Evolutionary conservation across 1,140 invertebrate species (phyloP).

Genomic region (Sinella curviseta): DNA sequence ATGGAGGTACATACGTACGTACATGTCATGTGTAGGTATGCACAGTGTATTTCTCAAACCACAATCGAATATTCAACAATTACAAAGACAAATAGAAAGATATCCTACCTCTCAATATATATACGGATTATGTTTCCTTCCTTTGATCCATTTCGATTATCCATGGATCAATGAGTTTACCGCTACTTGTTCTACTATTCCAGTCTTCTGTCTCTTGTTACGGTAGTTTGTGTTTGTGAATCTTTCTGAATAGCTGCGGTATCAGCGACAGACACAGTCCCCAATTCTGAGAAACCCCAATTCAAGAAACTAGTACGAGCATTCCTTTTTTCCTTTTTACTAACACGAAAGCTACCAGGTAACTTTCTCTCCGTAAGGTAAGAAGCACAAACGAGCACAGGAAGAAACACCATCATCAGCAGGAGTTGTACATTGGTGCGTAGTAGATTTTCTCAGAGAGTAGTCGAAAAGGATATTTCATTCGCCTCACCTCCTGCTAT

Average conservation of each 20-base stretch:
- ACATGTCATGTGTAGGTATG: too few relatives aligned
- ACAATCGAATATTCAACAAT: background rate
- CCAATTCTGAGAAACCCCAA: too few relatives aligned
- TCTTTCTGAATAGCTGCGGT: too few relatives aligned
- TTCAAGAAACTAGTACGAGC: too few relatives aligned
- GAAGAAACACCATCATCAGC: background rate
- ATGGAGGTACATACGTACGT: background rate
- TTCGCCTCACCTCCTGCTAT: background rate
- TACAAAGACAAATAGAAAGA: slow-evolving; percentile 20
- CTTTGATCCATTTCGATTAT: slow-evolving; percentile 19
- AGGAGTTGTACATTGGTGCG: too few relatives aligned
- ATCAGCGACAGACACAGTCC: too few relatives aligned
- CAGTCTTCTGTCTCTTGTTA: background rate
- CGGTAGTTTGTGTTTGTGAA: too few relatives aligned
- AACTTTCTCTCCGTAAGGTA: too few relatives aligned
- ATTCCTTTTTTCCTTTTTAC: too few relatives aligned
- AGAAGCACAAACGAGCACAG: background rate
- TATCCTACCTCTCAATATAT: background rate
- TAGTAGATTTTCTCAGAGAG: too few relatives aligned
- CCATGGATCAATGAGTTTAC: background rate
- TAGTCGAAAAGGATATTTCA: background rate
- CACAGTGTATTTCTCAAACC: background rate
- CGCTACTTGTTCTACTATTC: background rate
- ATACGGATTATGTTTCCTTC: background rate
- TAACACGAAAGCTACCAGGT: too few relatives aligned